phyloP scores from a whole-genome alignment of 2,797 vertebrate species.

The Scleropages formosus region DNA sequence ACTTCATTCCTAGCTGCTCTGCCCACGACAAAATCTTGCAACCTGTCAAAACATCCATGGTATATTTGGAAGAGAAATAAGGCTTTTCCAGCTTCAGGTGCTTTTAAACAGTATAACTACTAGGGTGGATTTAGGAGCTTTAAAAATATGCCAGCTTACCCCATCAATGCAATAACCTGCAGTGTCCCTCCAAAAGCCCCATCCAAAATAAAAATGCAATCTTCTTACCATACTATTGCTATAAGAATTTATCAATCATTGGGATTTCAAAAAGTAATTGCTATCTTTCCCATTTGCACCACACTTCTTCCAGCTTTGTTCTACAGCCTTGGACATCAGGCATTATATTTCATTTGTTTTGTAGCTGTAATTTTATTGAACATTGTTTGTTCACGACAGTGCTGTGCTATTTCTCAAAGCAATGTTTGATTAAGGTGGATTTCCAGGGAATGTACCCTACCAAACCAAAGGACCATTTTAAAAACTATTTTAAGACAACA shows the following conservation, averaged over 20 bases:
- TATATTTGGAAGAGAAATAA: too few species aligned
- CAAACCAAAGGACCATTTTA: constrained; percentile 21
- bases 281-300: not conserved
- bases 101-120: too few species aligned
- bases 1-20: too few species aligned
- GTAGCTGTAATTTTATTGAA: not conserved
- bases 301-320: not conserved
- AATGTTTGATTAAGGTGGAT: constrained; percentile 27
- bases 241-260: constrained; percentile 2
- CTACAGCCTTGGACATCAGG: not conserved
- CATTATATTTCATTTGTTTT: not conserved
- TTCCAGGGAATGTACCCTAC: constrained; percentile 15
- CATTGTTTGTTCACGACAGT: not conserved
- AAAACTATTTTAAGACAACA: constrained; percentile 24
- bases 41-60: too few species aligned
- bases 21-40: too few species aligned
- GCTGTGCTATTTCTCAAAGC: not conserved
- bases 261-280: not conserved
- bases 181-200: not conserved
- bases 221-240: constrained; percentile 13
- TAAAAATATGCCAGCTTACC: too few species aligned
- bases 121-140: too few species aligned
- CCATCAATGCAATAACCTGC: not conserved
- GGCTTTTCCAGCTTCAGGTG: too few species aligned
- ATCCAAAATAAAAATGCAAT: constrained; percentile 14